Conservation (phyloP, 2,797 vertebrate genomes). For the Mastacembelus armatus region DNA sequence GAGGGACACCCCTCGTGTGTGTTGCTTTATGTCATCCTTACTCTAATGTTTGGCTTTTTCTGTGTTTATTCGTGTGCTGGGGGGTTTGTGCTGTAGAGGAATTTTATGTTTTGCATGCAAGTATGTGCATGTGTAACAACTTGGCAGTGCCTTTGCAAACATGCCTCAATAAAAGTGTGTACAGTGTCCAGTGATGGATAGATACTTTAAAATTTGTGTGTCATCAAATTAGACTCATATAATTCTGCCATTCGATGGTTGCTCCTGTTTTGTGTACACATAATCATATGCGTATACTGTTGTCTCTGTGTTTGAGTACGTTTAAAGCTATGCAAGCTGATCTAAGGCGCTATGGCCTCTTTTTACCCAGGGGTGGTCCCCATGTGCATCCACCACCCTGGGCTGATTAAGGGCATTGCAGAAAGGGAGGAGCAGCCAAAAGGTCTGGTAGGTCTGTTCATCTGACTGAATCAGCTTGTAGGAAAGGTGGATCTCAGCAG, state of each 20-base stretch:
- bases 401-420: conserved; percentile 54
- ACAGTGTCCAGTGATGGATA: conserved; percentile 16
- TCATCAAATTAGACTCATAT: conserved; percentile 38
- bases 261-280: conserved; percentile 40
- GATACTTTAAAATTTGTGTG: conserved; percentile 27
- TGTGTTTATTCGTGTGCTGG: conserved; percentile 12
- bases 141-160: background rate
- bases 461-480: conserved; percentile 58
- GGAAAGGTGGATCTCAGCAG: conserved; percentile 57
- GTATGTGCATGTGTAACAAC: conserved; percentile 11
- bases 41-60: background rate
- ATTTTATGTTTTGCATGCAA: conserved; percentile 21
- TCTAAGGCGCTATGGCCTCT: conserved; percentile 55
- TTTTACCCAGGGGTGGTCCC: conserved; percentile 76
- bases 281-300: conserved; percentile 45
- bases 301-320: conserved; percentile 42
- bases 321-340: conserved; percentile 48
- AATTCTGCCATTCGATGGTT: conserved; percentile 16
- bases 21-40: conserved; percentile 5
- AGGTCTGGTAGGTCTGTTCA: conserved; percentile 37
- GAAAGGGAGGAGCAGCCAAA: conserved; percentile 37
- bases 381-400: conserved; percentile 55
- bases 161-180: background rate
- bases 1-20: conserved; percentile 31
- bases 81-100: background rate